Evolutionary conservation across 2,888 invertebrate species (phyloP).

Genomic region (Apotomis turbidana): DNA sequence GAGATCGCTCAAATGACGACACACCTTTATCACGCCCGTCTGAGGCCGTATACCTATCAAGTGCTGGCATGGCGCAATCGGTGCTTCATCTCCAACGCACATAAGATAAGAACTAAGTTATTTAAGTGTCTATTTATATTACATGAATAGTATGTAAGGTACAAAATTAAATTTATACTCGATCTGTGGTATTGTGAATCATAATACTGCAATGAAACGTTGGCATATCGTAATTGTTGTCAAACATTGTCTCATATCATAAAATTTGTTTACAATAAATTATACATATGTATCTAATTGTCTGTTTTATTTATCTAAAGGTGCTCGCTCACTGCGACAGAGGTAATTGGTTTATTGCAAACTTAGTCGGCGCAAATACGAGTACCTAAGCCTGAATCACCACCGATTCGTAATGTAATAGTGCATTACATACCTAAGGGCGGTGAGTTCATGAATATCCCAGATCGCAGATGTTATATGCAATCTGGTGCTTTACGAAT

Average conservation of each 20-base stretch:
- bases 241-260: constrained; percentile 25
- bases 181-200: constrained; percentile 57
- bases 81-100: constrained; percentile 21
- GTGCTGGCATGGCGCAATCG: constrained; percentile 29
- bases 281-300: constrained; percentile 8
- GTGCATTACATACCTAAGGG: too few species aligned
- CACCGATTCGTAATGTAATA: too few species aligned
- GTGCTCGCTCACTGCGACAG: too few species aligned
- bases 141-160: constrained; percentile 37
- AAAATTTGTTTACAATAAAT: background rate
- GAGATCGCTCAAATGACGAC: background rate
- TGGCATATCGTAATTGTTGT: constrained; percentile 25
- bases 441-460: too few species aligned
- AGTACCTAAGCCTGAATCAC: too few species aligned
- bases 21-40: background rate
- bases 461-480: too few species aligned
- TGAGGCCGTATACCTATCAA: background rate
- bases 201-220: constrained; percentile 46
- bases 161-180: constrained; percentile 52
- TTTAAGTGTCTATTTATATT: constrained; percentile 42
- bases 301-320: constrained; percentile 5
- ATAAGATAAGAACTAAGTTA: constrained; percentile 38
- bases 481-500: too few species aligned
- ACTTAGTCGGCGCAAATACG: too few species aligned
- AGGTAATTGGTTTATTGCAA: too few species aligned